A percentile compares a stretch with the other conserved stretches of the same genome.
phyloP scores from a whole-genome alignment of 2,888 invertebrate species.

The Ypsolopha sequella region DNA sequence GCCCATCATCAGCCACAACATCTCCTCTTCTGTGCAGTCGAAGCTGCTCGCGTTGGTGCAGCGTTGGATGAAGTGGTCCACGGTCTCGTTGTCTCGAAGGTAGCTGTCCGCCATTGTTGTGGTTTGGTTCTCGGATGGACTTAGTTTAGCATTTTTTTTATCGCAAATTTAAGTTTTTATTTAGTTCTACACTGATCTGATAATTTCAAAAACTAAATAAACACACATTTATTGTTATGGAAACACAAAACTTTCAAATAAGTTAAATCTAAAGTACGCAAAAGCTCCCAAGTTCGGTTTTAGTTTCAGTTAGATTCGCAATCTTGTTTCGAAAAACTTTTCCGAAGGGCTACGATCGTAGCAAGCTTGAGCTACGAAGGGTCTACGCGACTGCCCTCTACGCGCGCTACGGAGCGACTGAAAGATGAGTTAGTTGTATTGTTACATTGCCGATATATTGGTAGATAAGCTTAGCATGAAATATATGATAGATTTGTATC shows the following conservation, averaged over 20 bases:
- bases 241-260: too few species aligned
- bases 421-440: background rate
- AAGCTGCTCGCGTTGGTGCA: conserved; percentile 54
- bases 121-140: background rate
- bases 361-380: background rate
- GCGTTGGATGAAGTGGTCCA: conserved; percentile 33
- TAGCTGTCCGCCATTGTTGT: conserved; percentile 32
- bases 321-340: background rate
- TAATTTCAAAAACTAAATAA: too few species aligned
- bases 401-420: background rate
- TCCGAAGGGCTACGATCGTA: background rate
- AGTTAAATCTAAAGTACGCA: too few species aligned
- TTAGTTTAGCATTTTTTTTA: too few species aligned
- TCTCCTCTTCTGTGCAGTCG: conserved; percentile 73
- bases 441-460: too few species aligned
- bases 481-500: too few species aligned
- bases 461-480: too few species aligned
- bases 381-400: background rate
- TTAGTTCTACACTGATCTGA: too few species aligned
- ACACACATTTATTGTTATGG: too few species aligned
- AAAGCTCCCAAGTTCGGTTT: too few species aligned
- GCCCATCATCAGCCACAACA: conserved; percentile 70
- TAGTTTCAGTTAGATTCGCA: too few species aligned
- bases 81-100: conserved; percentile 37
- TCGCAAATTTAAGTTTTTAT: too few species aligned